Evolutionary conservation across 2,113 vertebrate genomes (phyloP).

Genomic region (Gopherus evgoodei): DNA sequence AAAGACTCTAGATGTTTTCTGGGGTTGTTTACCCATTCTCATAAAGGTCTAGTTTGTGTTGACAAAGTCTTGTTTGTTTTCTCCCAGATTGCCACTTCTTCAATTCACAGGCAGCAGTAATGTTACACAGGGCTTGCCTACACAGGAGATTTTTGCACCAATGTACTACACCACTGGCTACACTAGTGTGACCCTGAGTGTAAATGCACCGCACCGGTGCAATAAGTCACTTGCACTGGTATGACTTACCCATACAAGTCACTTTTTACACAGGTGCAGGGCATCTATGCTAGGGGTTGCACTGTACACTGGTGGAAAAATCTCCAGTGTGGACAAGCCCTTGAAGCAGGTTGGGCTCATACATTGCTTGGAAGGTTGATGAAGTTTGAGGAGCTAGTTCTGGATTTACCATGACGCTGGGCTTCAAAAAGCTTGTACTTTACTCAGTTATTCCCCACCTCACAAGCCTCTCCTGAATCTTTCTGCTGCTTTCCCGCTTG

Average conservation of each 20-base stretch:
- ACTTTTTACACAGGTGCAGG: neutral
- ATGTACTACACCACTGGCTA: neutral
- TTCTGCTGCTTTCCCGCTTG: neutral
- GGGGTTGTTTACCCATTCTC: neutral
- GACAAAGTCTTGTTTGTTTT: neutral
- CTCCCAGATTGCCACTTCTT: rapidly evolving
- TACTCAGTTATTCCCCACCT: neutral
- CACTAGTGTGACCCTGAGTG: neutral
- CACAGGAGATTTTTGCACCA: neutral
- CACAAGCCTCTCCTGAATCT: neutral
- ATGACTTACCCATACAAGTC: neutral
- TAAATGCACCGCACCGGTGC: neutral
- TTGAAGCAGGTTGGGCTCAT: neutral
- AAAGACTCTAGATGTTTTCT: neutral
- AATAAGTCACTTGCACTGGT: neutral
- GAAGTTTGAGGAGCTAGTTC: neutral
- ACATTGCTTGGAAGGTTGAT: neutral
- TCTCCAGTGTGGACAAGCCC: neutral
- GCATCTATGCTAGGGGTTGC: neutral
- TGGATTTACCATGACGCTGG: neutral
- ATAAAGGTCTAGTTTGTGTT: neutral
- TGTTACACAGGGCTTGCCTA: neutral
- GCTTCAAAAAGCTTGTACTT: neutral
- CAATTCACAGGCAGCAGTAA: neutral
- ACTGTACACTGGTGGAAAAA: neutral